Conservation (phyloP, 2,797 vertebrate genomes). For the Sciurus carolinensis region DNA sequence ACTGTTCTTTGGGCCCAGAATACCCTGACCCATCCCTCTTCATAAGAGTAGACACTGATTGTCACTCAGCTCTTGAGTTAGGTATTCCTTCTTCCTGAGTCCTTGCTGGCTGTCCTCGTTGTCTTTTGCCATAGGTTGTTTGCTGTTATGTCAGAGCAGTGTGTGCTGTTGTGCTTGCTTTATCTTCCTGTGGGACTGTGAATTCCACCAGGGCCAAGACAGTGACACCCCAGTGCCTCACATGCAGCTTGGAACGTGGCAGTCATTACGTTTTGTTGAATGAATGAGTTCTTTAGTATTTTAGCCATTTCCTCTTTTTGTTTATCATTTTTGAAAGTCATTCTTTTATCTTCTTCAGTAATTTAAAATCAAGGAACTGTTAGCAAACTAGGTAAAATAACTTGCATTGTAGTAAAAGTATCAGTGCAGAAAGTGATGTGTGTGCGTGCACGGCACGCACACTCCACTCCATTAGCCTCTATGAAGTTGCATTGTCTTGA, state of each 20-base stretch:
- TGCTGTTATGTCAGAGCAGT: neutral
- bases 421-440: neutral
- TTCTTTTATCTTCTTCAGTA: slow-evolving; percentile 34
- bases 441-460: neutral
- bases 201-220: neutral
- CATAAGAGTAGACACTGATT: neutral
- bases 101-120: neutral
- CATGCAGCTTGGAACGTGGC: neutral
- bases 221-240: neutral
- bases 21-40: neutral
- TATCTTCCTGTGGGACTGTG: neutral
- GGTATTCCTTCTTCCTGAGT: neutral
- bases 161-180: neutral
- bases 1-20: neutral
- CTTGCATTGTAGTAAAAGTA: neutral
- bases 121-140: neutral
- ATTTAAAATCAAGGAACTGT: slow-evolving; percentile 57
- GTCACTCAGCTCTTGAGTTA: neutral
- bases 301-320: neutral
- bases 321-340: slow-evolving; percentile 23
- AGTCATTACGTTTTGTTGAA: neutral
- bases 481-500: neutral
- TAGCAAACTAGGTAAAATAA: slow-evolving; percentile 55
- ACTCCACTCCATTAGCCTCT: neutral
- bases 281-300: neutral